Conservation (phyloP, 2,113 vertebrate genomes). For the Chaenocephalus aceratus region DNA sequence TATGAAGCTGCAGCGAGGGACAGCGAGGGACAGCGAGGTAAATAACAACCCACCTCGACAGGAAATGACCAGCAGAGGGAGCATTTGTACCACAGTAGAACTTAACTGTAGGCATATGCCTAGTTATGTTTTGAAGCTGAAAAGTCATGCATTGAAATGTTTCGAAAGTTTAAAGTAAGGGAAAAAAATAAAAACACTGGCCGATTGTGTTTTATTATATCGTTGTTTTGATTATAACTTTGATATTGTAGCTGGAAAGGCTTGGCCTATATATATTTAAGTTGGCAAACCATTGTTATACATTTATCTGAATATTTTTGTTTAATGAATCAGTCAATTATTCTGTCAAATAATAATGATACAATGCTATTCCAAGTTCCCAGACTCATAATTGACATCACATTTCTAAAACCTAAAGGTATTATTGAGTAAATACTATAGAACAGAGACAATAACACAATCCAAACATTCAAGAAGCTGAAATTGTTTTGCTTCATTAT, state of each 20-base stretch:
- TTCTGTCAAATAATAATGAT: background rate
- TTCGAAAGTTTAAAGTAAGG: no score
- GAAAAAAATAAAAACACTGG: background rate
- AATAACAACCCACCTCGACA: background rate
- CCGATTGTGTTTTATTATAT: background rate
- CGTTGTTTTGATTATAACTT: background rate
- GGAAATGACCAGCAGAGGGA: constrained; percentile 49
- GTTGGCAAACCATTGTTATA: background rate
- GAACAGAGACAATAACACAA: background rate
- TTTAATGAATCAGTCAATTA: background rate
- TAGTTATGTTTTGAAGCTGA: no score
- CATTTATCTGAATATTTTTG: background rate
- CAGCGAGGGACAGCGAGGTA: background rate
- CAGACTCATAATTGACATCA: background rate
- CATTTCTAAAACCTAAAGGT: background rate
- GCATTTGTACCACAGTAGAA: background rate
- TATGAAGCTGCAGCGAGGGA: no score
- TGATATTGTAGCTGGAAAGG: no score
- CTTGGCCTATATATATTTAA: background rate
- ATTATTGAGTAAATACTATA: background rate
- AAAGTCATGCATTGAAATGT: background rate
- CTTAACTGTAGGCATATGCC: no score
- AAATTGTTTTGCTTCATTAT: background rate
- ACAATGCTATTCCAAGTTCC: background rate
- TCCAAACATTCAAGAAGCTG: background rate